Base-by-base conservation (phyloP, 2,888 invertebrate genomes). In the Lomographa bimaculata region DNA sequence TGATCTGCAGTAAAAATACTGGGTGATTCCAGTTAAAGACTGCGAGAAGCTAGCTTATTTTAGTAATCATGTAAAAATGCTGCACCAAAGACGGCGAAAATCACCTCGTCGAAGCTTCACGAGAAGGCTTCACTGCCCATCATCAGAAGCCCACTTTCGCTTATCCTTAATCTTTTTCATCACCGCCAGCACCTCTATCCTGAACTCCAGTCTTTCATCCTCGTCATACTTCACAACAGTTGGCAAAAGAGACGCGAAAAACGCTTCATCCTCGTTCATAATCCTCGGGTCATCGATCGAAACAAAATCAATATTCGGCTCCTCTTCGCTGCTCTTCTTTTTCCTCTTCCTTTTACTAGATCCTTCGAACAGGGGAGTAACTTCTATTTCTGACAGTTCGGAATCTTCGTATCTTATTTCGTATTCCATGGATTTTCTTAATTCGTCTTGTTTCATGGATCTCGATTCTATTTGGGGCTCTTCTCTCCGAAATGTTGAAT, bases 261-360 rank as follows among this genome's bases (percentile, higher is more conserved):
- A 89, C 0, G 87, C 87, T 40, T 89, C 89, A 40, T 89, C 87
- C 43, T 89, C 89, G 36, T 89, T 87, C 87, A 89, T 87, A 0
- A 89, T 55, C 14, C 87, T 66, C 0, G 78, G 74, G 34, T 86
- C 84, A 34, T 74, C 74, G 8, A 78, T 53, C 1, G 39, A 9
- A 5, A 34, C 30, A 2, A 26, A 41, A 27, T 42, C 42, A 7
- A 36, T 14, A 1, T 42, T 36, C 1, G 29, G 8, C 5, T 29
- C 21, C 4, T 37, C 42, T 9, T 18, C 27, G 8, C 18, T 2
- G 4, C 2, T 14, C 2, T 8, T 24, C 5, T 46, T 38, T 8
- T 30, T 43, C 12, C 21, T 43, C 0, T 36, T 43, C 18, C 36
- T 32, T 33, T 41, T 41, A 5, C 17, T 30, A 9, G 30, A 6